These are phyloP conservation scores for Pemphigus obesinymphae DNA, from an alignment of 1,140 invertebrate genomes.

Conservation along the genomic window DNA sequence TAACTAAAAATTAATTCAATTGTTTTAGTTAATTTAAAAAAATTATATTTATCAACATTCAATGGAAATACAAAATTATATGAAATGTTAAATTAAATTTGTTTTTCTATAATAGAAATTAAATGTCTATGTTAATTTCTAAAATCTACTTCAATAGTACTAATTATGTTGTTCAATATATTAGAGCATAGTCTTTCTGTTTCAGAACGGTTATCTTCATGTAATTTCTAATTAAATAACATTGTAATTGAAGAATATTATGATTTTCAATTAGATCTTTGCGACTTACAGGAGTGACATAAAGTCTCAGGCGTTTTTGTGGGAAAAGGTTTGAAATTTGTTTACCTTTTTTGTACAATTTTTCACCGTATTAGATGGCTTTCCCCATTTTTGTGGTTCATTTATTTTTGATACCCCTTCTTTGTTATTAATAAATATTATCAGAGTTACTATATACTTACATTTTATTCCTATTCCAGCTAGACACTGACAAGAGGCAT, in stretches of 20 bases:
- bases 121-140: background rate
- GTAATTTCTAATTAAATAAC: no score
- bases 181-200: background rate
- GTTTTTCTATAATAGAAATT: background rate
- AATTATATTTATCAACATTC: background rate
- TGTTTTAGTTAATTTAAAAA: background rate
- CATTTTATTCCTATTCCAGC: no score
- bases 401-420: background rate
- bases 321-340: background rate
- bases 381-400: background rate
- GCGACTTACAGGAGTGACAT: background rate
- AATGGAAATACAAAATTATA: background rate
- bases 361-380: no score
- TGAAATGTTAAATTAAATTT: background rate
- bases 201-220: no score
- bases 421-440: no score
- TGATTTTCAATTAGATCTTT: background rate
- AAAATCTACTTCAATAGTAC: background rate
- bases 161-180: background rate
- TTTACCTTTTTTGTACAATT: background rate
- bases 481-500: no score
- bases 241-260: background rate
- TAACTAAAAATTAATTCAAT: background rate
- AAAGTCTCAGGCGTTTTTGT: background rate
- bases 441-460: no score